Evolutionary conservation across 2,888 invertebrate genomes (phyloP).

Genomic region (Cinara cedri): DNA sequence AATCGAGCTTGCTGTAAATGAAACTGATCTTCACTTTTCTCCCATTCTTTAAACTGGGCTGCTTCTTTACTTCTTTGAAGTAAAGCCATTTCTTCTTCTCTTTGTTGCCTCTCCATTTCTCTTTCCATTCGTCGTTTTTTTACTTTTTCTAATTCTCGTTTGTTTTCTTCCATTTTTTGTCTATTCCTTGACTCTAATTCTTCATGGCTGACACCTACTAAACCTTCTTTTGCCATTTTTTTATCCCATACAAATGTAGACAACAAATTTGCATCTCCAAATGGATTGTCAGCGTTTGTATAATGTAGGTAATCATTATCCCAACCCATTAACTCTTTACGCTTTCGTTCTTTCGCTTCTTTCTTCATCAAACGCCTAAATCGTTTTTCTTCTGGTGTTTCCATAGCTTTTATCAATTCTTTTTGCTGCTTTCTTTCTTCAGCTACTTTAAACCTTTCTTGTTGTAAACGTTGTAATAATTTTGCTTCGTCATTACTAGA

Average conservation of each 20-base stretch:
- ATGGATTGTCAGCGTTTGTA: conserved; percentile 97
- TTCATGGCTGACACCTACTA: conserved; percentile 76
- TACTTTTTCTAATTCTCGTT: conserved; percentile 89
- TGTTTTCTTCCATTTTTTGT: conserved; percentile 88
- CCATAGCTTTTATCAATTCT: conserved; percentile 81
- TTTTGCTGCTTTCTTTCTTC: conserved; percentile 74
- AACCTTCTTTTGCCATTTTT: conserved; percentile 92
- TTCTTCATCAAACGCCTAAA: conserved; percentile 85
- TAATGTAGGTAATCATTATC: conserved; percentile 96
- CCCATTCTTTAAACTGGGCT: conserved; percentile 91
- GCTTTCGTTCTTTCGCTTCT: conserved; percentile 83
- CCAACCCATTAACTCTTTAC: conserved; percentile 95
- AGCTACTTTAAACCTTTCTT: conserved; percentile 71
- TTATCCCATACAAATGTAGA: conserved; percentile 97
- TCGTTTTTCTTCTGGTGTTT: conserved; percentile 94
- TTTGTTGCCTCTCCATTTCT: conserved; percentile 81
- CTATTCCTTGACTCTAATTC: conserved; percentile 83
- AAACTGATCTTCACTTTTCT: conserved; percentile 95
- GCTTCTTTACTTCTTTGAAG: conserved; percentile 88
- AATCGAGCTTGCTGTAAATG: conserved; percentile 95
- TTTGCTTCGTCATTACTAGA: conserved; percentile 70
- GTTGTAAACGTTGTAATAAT: conserved; percentile 75
- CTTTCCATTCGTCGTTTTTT: conserved; percentile 89
- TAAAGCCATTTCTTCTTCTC: conserved; percentile 82
- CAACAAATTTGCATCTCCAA: conserved; percentile 93